Conservation (phyloP, 2,797 vertebrate genomes). For the Mustela erminea region DNA sequence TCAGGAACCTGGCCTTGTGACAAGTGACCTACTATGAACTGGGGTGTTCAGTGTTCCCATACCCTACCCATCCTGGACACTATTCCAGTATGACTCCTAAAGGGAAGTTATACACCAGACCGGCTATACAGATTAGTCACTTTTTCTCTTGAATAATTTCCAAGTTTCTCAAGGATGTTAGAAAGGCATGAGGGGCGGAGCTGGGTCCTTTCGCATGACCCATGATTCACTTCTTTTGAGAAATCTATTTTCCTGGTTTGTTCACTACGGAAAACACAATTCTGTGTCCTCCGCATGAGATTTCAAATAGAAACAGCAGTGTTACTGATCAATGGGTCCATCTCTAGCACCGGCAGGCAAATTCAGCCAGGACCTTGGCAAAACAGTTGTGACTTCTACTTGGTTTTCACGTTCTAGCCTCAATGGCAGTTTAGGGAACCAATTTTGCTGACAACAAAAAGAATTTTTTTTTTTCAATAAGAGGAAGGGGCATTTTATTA, state of each 20-base stretch:
- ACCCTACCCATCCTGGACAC: not conserved
- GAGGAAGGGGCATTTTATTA: conserved; percentile 15
- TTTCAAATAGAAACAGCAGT: not conserved
- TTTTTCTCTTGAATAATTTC: not conserved
- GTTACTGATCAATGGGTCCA: not conserved
- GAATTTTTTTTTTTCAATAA: not conserved
- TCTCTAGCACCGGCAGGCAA: not conserved
- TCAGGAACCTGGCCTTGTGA: not conserved
- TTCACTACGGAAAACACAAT: not conserved
- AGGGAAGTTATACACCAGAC: not conserved
- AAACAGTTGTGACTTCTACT: not conserved
- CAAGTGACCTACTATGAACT: not conserved
- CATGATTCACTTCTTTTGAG: conserved; percentile 28
- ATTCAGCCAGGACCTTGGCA: conserved; percentile 24
- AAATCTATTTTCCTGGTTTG: not conserved
- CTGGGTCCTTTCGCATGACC: not conserved
- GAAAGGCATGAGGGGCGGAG: not conserved
- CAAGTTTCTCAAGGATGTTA: not conserved
- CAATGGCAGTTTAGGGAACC: not conserved
- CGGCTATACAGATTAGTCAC: not conserved
- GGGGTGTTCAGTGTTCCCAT: not conserved
- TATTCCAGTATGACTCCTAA: not conserved
- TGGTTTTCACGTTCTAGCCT: conserved; percentile 30
- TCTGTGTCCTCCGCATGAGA: not conserved
- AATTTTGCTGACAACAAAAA: not conserved